Percentiles rank a stretch among this genome's conserved stretches.
Conservation (phyloP, 2,888 invertebrate genomes). For the Zygaena filipendulae region DNA sequence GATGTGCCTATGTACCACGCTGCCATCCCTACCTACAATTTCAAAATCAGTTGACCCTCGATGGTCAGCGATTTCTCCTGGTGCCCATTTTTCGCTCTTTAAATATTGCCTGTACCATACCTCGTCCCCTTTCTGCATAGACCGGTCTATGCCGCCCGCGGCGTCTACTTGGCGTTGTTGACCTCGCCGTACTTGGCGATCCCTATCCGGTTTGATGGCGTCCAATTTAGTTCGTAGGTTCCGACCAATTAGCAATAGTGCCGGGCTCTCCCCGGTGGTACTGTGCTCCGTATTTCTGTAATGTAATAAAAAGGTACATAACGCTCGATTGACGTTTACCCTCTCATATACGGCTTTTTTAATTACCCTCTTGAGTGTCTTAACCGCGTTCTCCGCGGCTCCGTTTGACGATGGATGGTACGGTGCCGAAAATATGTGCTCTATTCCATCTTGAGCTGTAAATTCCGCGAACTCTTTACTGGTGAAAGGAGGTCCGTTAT, state of each 20-base stretch:
- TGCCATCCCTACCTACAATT: conserved; percentile 2
- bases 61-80: background rate
- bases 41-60: conserved; percentile 1
- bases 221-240: conserved; percentile 12
- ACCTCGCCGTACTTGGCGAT: conserved; percentile 1
- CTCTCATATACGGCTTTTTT: conserved; percentile 12
- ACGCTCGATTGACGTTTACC: conserved; percentile 5
- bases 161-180: conserved; percentile 4
- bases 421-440: conserved; percentile 15
- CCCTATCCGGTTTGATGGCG: conserved; percentile 8
- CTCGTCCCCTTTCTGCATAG: conserved; percentile 1
- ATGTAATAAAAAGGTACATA: conserved; percentile 11
- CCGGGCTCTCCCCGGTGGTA: conserved; percentile 14
- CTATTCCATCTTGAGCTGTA: conserved; percentile 13
- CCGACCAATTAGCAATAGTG: conserved; percentile 10
- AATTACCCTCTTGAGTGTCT: conserved; percentile 11
- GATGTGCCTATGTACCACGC: conserved; percentile 6
- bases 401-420: conserved; percentile 19
- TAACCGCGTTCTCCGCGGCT: conserved; percentile 16
- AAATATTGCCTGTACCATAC: conserved; percentile 8
- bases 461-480: conserved; percentile 12
- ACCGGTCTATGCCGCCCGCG: conserved; percentile 1
- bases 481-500: conserved; percentile 16
- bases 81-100: conserved; percentile 7
- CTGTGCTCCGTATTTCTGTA: conserved; percentile 15